Conservation (phyloP, 2,113 vertebrate genomes). For the Acanthisitta chloris region DNA sequence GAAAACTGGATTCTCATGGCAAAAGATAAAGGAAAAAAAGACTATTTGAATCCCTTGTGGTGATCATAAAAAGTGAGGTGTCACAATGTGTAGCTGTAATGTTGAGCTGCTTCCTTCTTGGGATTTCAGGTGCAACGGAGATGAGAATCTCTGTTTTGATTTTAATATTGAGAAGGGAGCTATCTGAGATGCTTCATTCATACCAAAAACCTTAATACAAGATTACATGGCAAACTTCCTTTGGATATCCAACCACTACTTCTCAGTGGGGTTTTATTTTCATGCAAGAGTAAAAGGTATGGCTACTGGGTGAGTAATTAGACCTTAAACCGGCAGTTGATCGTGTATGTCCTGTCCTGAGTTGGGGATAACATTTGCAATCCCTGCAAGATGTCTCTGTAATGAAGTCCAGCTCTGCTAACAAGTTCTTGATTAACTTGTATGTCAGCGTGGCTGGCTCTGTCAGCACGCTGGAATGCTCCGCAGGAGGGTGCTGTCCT, state of each 20-base stretch:
- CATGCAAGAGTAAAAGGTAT: not conserved
- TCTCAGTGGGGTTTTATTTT: not conserved
- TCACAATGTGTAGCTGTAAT: not conserved
- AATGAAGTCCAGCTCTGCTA: not conserved
- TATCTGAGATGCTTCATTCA: not conserved
- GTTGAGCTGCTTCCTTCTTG: not conserved
- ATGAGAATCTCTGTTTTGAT: not conserved
- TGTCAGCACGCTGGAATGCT: not conserved
- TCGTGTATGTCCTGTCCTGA: not conserved
- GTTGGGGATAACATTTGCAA: not conserved
- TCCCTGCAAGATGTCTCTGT: not conserved
- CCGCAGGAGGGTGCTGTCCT: not conserved
- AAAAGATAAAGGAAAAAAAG: too few relatives aligned
- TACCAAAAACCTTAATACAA: not conserved
- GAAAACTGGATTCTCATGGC: not conserved
- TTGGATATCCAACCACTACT: not conserved
- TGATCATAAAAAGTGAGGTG: not conserved
- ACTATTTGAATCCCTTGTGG: not conserved
- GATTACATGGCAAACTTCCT: not conserved
- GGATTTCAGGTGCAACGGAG: not conserved
- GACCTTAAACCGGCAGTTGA: not conserved
- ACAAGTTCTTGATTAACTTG: not conserved
- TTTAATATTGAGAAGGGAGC: not conserved
- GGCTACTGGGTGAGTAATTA: not conserved
- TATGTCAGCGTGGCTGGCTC: not conserved